phyloP scores from a whole-genome alignment of 2,888 invertebrate genomes.

The Meganola albula region DNA sequence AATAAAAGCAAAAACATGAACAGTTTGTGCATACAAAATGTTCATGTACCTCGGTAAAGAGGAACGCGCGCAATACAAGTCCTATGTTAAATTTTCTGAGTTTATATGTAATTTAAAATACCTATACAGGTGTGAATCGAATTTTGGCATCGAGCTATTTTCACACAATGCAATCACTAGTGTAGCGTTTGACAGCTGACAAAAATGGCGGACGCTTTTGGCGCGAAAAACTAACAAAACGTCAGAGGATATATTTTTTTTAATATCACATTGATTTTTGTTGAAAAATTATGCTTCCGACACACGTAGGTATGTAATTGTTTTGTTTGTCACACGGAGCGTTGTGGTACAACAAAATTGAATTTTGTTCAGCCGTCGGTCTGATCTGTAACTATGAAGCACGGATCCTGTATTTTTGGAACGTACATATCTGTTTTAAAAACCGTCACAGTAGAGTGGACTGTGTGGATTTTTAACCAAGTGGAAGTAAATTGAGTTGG shows the following conservation, averaged over 20 bases:
- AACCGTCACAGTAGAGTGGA: too few species aligned
- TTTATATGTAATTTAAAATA: conserved; percentile 37
- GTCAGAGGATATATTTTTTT: conserved; percentile 48
- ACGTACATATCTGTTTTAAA: conserved; percentile 25
- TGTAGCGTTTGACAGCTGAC: conserved; percentile 70
- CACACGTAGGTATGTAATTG: conserved; percentile 70
- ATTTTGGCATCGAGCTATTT: too few species aligned
- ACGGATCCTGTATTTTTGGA: conserved; percentile 20
- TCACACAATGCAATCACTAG: conserved; percentile 52
- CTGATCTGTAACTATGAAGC: conserved; percentile 50
- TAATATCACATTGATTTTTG: conserved; percentile 54
- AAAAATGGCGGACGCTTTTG: conserved; percentile 59
- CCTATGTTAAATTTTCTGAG: too few species aligned
- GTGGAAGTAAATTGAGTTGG: too few species aligned
- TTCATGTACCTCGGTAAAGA: too few species aligned
- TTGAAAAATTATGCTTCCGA: conserved; percentile 70
- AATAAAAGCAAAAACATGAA: too few species aligned
- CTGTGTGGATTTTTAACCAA: too few species aligned
- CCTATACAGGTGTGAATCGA: conserved; percentile 30
- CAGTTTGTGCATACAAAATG: too few species aligned
- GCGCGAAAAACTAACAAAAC: conserved; percentile 70
- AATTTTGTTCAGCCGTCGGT: conserved; percentile 59
- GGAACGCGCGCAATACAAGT: too few species aligned
- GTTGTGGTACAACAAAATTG: conserved; percentile 59
- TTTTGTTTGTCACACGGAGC: conserved; percentile 67